Evolutionary conservation across 1,140 invertebrate species (phyloP).

Genomic region (Rhyzopertha dominica): DNA sequence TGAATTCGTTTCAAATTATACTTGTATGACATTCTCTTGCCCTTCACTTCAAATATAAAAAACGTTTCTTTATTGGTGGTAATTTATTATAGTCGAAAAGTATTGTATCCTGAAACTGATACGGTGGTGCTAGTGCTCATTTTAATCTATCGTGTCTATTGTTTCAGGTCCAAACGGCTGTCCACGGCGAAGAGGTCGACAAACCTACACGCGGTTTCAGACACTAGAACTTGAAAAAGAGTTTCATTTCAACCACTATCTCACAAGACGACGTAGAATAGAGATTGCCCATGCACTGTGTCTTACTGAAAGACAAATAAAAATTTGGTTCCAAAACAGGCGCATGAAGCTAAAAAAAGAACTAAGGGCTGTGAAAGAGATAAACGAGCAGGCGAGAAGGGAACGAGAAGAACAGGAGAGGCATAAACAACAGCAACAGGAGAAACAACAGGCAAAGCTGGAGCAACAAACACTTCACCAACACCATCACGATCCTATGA

Average conservation of each 20-base stretch:
- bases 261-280: slow-evolving; percentile 90
- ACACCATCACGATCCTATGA: slow-evolving; percentile 55
- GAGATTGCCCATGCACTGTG: slow-evolving; percentile 95
- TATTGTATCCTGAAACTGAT: no score
- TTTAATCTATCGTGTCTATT: slow-evolving; percentile 27
- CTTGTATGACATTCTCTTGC: no score
- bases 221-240: slow-evolving; percentile 95
- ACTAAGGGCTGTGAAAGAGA: slow-evolving; percentile 86
- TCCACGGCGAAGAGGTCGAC: slow-evolving; percentile 85
- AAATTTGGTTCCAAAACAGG: slow-evolving; percentile 97
- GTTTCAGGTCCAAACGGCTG: slow-evolving; percentile 92
- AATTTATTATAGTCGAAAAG: no score
- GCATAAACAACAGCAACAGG: slow-evolving; percentile 84
- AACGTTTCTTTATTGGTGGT: no score
- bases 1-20: no score
- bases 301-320: slow-evolving; percentile 93
- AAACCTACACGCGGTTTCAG: slow-evolving; percentile 95
- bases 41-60: no score
- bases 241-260: slow-evolving; percentile 97
- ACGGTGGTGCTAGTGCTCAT: no score
- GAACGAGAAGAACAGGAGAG: slow-evolving; percentile 87
- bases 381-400: slow-evolving; percentile 86
- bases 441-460: slow-evolving; percentile 72
- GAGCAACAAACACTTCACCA: slow-evolving; percentile 50
- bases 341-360: slow-evolving; percentile 99